Conservation (phyloP, 2,888 invertebrate species). For the Palloptera scutellata region DNA sequence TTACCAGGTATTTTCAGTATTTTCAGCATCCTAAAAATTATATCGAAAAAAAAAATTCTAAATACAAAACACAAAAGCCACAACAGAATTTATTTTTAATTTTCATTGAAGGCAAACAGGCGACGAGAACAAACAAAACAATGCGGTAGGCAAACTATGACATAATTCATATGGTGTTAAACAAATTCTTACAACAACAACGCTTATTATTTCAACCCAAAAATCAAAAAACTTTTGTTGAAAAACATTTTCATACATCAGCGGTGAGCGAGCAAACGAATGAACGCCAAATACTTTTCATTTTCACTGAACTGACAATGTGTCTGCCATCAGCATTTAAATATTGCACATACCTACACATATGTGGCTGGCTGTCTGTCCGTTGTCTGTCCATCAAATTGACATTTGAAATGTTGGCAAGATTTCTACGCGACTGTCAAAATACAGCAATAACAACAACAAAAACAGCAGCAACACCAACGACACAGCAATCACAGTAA, state of each 20-base stretch:
- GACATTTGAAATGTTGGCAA: conserved; percentile 21
- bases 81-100: too few relatives aligned
- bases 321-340: conserved; percentile 14
- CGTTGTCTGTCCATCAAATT: conserved; percentile 17
- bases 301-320: conserved; percentile 15
- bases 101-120: too few relatives aligned
- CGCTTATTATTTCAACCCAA: neutral
- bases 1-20: too few relatives aligned
- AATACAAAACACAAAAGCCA: too few relatives aligned
- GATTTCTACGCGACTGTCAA: conserved; percentile 29
- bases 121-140: neutral
- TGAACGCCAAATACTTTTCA: too few relatives aligned
- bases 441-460: conserved; percentile 20
- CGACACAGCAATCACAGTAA: neutral
- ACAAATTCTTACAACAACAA: neutral
- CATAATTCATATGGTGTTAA: conserved; percentile 1
- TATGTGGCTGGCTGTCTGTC: neutral
- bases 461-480: conserved; percentile 19
- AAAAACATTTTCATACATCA: neutral
- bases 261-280: too few relatives aligned
- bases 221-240: neutral
- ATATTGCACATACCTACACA: neutral
- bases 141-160: conserved; percentile 8
- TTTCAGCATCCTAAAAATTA: too few relatives aligned
- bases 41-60: too few relatives aligned